Evolutionary conservation across 2,113 vertebrate genomes (phyloP).

Genomic region (Leucopsar rothschildi): DNA sequence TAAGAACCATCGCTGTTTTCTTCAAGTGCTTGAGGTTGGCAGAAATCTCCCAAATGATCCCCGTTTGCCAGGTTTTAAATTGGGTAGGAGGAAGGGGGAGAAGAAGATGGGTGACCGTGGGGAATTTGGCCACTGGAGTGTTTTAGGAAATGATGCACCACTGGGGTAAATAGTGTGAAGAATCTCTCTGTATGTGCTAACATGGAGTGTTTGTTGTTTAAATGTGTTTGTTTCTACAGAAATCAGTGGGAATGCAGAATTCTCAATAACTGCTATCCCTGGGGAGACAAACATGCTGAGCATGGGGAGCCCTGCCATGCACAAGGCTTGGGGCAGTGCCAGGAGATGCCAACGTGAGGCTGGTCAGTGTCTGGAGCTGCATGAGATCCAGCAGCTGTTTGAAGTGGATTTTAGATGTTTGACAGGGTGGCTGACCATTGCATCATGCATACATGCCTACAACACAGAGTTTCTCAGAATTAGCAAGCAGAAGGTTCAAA

Average conservation of each 20-base stretch:
- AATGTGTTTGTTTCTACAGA: background rate
- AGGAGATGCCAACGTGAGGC: accelerated
- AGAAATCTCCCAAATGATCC: background rate
- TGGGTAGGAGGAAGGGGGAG: background rate
- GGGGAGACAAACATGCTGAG: background rate
- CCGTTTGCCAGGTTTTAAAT: accelerated
- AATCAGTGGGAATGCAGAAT: background rate
- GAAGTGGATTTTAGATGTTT: background rate
- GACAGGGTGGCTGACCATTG: background rate
- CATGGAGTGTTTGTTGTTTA: background rate
- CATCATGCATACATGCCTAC: background rate
- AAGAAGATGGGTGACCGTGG: background rate
- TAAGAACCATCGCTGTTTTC: background rate
- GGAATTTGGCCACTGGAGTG: background rate
- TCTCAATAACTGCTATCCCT: background rate
- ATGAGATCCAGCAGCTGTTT: background rate
- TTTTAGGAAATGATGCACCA: background rate
- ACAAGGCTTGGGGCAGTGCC: background rate
- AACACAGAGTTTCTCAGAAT: background rate
- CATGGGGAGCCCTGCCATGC: background rate
- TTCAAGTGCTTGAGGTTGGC: background rate
- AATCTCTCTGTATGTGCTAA: background rate
- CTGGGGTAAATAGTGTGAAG: background rate
- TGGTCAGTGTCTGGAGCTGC: background rate
- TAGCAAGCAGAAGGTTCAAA: background rate